Base-by-base conservation (phyloP, 2,797 vertebrate species). In the Acestrorhynchus altus region DNA sequence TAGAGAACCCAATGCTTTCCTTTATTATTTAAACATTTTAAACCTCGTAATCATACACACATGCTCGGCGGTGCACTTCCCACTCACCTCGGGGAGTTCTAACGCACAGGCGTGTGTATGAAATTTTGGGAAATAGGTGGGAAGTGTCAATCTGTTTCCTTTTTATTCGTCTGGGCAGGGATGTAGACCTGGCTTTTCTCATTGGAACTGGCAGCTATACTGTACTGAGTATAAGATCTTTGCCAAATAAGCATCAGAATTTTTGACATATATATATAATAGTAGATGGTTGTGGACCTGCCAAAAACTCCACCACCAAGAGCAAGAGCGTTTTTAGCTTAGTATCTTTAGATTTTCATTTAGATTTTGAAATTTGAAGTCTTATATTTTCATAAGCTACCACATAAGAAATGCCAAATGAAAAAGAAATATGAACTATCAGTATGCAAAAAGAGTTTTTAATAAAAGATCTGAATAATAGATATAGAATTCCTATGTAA, bases 181-280 rank as follows among this genome's bases (percentile, higher is more conserved):
- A 74, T 78, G 79, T 59, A 72, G 39, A 72, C 61, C 51, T 80
- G 88, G 89, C 84, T 88, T 90, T 89, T 88, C 90, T 90, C 88
- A 88, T 87, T 86, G 89, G 77, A 83, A 89, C 86, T 26, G 35
- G 89, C 86, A 85, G 88, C 83, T 88, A 89, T 92, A 84, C 84
- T 44, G 56, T 82, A 87, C 81, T 52, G 67, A 88, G 82, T 82
- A 72, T 76, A 82, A 59, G 81, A 79, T 73, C 66, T 39, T 56
- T 47, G 28, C 65, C 26, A 60, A 67, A 76, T 35, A 70, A 18
- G 40, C 35, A 64, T 1, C 39, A 22, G 15, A 9, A 31, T 42
- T 42, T 15, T 52, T 56, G 26, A 20, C 44, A 42, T 61, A 49
- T 28, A 47, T n/a, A 44, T 61, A 24, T 59, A 13, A 31, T 28